A percentile compares a stretch with the other conserved stretches of the same genome.
phyloP scores from a whole-genome alignment of 1,140 invertebrate species.

The Manduca sexta region DNA sequence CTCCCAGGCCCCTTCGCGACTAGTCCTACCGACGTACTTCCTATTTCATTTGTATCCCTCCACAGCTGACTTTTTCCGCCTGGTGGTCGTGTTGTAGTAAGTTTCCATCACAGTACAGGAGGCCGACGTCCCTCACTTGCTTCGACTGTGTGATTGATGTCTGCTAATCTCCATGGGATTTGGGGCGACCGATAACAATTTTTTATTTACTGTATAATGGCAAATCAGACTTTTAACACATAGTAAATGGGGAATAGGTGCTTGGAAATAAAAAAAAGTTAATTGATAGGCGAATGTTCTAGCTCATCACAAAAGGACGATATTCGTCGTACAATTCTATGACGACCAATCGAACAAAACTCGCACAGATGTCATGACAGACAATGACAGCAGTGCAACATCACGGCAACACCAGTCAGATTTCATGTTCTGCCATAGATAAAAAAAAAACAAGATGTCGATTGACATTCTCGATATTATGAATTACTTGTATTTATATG shows the following conservation, averaged over 20 bases:
- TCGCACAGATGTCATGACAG: slow-evolving; percentile 8
- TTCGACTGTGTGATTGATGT: slow-evolving; percentile 13
- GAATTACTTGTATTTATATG: too few species aligned
- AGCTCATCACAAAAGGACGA: slow-evolving; percentile 27
- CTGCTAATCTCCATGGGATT: slow-evolving; percentile 10
- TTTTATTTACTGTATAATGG: neutral
- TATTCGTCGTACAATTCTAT: slow-evolving; percentile 25
- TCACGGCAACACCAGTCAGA: slow-evolving; percentile 11
- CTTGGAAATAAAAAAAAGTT: slow-evolving; percentile 5
- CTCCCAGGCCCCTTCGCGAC: slow-evolving; percentile 23
- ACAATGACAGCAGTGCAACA: slow-evolving; percentile 12
- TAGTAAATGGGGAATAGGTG: neutral
- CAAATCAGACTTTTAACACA: neutral
- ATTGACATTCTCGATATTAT: too few species aligned
- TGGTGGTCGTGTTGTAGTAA: slow-evolving; percentile 40
- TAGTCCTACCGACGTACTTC: slow-evolving; percentile 11
- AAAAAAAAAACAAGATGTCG: neutral
- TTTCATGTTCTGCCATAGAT: slow-evolving; percentile 21
- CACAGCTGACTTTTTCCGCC: slow-evolving; percentile 51
- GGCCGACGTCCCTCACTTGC: slow-evolving; percentile 29
- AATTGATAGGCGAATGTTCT: slow-evolving; percentile 21
- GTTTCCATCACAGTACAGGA: slow-evolving; percentile 61
- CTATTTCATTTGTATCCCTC: slow-evolving; percentile 63
- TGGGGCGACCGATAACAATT: slow-evolving; percentile 6
- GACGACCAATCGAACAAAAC: slow-evolving; percentile 30